phyloP scores from a whole-genome alignment of 2,113 vertebrate species.

The Ochotona princeps region DNA sequence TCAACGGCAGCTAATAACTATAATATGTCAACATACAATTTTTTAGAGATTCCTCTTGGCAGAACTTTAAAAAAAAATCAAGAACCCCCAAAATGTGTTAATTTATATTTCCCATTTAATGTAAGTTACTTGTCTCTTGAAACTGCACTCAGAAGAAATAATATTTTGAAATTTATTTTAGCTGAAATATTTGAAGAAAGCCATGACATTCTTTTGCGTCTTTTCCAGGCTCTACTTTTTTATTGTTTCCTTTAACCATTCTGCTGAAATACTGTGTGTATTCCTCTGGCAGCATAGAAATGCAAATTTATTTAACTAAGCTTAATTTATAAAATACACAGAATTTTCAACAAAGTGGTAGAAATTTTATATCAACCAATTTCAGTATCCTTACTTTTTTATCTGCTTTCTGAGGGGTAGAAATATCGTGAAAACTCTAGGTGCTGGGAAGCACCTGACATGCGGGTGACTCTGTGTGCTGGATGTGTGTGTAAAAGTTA shows the following conservation, averaged over 20 bases:
- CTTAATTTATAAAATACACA: conserved; percentile 21
- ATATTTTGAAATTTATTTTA: background rate
- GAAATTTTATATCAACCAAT: background rate
- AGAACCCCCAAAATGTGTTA: background rate
- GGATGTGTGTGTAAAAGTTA: background rate
- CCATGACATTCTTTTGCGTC: background rate
- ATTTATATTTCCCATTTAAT: background rate
- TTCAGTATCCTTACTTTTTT: background rate
- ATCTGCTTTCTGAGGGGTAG: background rate
- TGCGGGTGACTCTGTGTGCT: background rate
- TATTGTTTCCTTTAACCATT: background rate
- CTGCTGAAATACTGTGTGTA: background rate
- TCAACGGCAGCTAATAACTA: background rate
- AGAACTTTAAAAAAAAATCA: no score
- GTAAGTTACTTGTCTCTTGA: background rate
- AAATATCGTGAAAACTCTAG: background rate
- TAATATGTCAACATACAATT: background rate
- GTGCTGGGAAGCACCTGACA: no score
- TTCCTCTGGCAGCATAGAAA: background rate
- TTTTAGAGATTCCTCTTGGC: no score
- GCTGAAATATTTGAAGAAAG: background rate
- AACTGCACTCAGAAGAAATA: background rate
- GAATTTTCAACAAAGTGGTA: background rate
- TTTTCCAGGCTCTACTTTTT: background rate
- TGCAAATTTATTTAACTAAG: background rate